Conservation (phyloP, 2,113 vertebrate species). For the Cyprinodon tularosa region DNA sequence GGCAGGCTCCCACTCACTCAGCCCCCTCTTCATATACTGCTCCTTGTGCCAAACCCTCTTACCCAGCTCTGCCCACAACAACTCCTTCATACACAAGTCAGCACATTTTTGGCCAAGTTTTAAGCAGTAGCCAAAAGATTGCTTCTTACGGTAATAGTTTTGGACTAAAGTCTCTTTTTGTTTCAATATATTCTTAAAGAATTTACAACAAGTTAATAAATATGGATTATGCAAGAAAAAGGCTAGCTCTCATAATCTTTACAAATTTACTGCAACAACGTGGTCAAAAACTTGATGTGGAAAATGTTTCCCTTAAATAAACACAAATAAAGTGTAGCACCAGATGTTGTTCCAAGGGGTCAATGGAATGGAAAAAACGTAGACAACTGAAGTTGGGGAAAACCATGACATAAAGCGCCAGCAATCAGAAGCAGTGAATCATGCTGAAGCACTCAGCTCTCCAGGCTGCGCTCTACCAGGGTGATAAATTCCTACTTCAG, state of each 20-base stretch:
- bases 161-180: not conserved
- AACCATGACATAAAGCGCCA: constrained; percentile 73
- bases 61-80: constrained; percentile 66
- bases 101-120: constrained; percentile 67
- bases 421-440: constrained; percentile 71
- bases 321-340: constrained; percentile 29
- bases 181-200: constrained; percentile 19
- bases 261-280: not conserved
- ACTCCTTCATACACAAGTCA: constrained; percentile 57
- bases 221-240: not conserved
- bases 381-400: constrained; percentile 53
- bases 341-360: constrained; percentile 63
- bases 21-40: constrained; percentile 24
- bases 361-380: constrained; percentile 54
- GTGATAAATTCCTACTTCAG: constrained; percentile 31
- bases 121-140: constrained; percentile 19
- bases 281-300: constrained; percentile 18
- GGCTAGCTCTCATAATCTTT: constrained; percentile 13
- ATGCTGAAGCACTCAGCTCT: constrained; percentile 48
- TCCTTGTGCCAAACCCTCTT: constrained; percentile 57
- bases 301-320: constrained; percentile 46
- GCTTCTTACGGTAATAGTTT: constrained; percentile 20
- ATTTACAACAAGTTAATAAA: not conserved
- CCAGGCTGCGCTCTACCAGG: constrained; percentile 26
- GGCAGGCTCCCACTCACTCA: constrained; percentile 39